Evolutionary conservation across 2,113 vertebrate species (phyloP), one percentile per base, ranked within the genome.

Genomic region (Murina feae): DNA sequence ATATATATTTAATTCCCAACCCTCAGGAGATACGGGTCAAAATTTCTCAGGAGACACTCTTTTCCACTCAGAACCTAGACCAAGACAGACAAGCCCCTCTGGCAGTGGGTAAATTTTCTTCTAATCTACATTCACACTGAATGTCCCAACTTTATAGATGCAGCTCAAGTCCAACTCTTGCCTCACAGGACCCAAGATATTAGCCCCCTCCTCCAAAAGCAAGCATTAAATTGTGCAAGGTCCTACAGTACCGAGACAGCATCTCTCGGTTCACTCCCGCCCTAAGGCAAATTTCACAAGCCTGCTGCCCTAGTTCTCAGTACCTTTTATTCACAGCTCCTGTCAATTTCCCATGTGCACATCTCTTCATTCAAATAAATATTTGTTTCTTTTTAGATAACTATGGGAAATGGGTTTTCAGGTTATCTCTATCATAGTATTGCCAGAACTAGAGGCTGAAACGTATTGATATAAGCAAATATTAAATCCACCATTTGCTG

Each of bases 321-420:
- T 25, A 79, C 65, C 51, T 93, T 96, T 75, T 88, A 88, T 72
- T 90, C 53, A 55, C 47, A 90, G 80, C 20, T 78, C n/a, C 83
- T 96, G 90, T 97, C 96, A 94, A 87, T 93, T 93, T 95, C 96
- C 96, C 87, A 93, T 91, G 85, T 44, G 72, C 84, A 88, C 95
- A 94, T 90, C 84, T 91, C 93, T 89, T 93, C 95, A 96, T 95
- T 93, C 90, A 95, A 89, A 97, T 93, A 96, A 97, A 94, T 97
- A 96, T 96, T 94, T 94, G 90, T 94, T 97, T 96, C 88, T 94
- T 94, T 95, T 87, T 87, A 97, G 90, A 97, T 96, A 97, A 91
- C 93, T 90, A 76, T 88, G 53, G 71, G 80, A 97, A 94, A 95
- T 90, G 58, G 88, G 80, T 92, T 97, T 96, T 94, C 47, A 60